Percentiles rank a stretch among this genome's conserved stretches.
These are phyloP conservation scores for Mercenaria mercenaria DNA, from an alignment of 1,140 invertebrate genomes.

Conservation along the genomic window DNA sequence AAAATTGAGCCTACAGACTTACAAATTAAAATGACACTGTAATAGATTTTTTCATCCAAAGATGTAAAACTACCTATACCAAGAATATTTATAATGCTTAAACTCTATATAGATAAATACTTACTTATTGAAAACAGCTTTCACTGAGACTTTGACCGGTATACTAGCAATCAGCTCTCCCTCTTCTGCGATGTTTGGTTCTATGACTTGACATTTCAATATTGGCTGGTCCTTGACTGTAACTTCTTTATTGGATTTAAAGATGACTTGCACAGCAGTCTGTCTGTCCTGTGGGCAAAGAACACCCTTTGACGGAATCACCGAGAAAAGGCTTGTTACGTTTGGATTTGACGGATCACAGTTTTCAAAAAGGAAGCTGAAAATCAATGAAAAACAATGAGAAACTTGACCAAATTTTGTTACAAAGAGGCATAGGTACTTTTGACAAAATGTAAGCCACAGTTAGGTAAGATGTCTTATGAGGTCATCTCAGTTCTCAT, in stretches of 20 bases:
- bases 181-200: conserved; percentile 83
- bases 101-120: no score
- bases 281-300: conserved; percentile 82
- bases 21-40: no score
- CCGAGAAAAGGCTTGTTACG: conserved; percentile 81
- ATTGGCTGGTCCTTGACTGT: conserved; percentile 84
- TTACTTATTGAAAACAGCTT: conserved; percentile 85
- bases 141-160: conserved; percentile 85
- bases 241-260: conserved; percentile 83
- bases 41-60: no score
- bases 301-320: conserved; percentile 81
- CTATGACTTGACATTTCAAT: conserved; percentile 85
- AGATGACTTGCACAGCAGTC: conserved; percentile 83
- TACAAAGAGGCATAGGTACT: background rate
- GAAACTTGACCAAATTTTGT: background rate
- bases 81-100: no score
- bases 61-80: no score
- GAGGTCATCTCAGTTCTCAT: no score
- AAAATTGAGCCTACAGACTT: no score
- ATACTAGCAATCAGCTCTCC: conserved; percentile 85
- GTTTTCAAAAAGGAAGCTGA: conserved; percentile 84
- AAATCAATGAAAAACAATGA: no score
- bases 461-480: no score
- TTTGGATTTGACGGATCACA: conserved; percentile 77
- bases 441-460: no score